These are phyloP conservation scores for Hypomesus transpacificus DNA, from an alignment of 2,113 vertebrate species.

Conservation along the genomic window DNA sequence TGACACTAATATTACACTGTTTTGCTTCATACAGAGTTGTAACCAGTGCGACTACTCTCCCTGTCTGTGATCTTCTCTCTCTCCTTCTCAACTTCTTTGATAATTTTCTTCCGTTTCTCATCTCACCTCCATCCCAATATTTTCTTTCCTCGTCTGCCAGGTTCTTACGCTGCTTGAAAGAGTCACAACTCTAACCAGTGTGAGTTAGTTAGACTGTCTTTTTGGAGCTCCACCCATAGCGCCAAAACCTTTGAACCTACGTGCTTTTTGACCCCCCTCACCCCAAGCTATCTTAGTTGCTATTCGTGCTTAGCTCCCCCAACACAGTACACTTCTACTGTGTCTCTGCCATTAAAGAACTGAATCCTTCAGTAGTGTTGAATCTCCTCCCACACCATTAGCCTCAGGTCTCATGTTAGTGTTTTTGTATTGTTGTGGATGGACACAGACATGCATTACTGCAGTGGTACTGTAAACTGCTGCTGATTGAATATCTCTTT, in stretches of 20 bases:
- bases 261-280: conserved; percentile 58
- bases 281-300: conserved; percentile 49
- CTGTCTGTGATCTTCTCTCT: conserved; percentile 54
- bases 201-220: conserved; percentile 73
- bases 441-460: too few species aligned
- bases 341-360: conserved; percentile 65
- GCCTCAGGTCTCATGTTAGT: neutral
- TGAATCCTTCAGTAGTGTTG: conserved; percentile 53
- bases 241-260: conserved; percentile 41
- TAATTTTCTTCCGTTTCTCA: conserved; percentile 52
- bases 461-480: too few species aligned
- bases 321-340: conserved; percentile 51
- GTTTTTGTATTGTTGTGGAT: too few species aligned
- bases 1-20: neutral
- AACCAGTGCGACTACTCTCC: conserved; percentile 32
- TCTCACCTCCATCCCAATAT: conserved; percentile 70
- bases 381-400: conserved; percentile 37
- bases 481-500: too few species aligned
- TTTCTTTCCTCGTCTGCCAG: conserved; percentile 72
- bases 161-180: conserved; percentile 80
- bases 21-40: neutral
- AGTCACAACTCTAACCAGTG: conserved; percentile 79
- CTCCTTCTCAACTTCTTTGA: conserved; percentile 49
- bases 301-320: conserved; percentile 64
- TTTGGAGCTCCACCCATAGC: conserved; percentile 57